Base-by-base conservation (phyloP, 2,797 vertebrate genomes). In the Rachycentron canadum region DNA sequence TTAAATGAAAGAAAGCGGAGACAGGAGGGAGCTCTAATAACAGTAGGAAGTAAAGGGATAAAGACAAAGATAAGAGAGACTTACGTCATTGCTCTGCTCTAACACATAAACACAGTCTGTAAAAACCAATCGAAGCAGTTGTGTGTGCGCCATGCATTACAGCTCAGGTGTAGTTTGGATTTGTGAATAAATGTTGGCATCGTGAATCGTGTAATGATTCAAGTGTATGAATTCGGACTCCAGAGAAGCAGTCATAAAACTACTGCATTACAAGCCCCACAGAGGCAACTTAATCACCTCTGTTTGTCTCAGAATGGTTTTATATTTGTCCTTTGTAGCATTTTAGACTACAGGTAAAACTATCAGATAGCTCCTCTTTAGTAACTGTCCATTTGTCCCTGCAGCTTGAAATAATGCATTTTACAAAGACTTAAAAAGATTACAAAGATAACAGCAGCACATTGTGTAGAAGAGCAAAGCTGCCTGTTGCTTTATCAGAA, bases 131-230 rank as follows among this genome's bases (percentile, higher is more conserved):
- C 0, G 6, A 76, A 57, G 61, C 40, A 1, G 45, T 7, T 21
- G 11, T 5, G n/a, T 2, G 52, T 47, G 72, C 28, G 58, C 47
- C n/a, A 13, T 21, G 57, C 69, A 36, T 25, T n/a, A 19, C 52
- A 61, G 50, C 73, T 78, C 56, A 71, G 60, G 79, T 84, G 73
- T 81, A 25, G 9, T 12, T 78, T 52, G 49, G 25, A 49, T 79
- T 86, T 75, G 62, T 84, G 80, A 87, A 86, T 82, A 82, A 82
- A 71, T 69, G 64, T 65, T 78, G 65, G 57, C 74, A 13, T 53
- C 70, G 68, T 41, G 76, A 67, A 72, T 47, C 38, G 78, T 62
- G 74, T 65, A 70, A 71, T 62, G 50, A 78, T 68, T 50, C 23
- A 8, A 25, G 25, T 40, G 34, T 43, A 23, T 56, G 70, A 76